Base-by-base conservation (phyloP, 2,888 invertebrate genomes). In the Mimachlamys varia region DNA sequence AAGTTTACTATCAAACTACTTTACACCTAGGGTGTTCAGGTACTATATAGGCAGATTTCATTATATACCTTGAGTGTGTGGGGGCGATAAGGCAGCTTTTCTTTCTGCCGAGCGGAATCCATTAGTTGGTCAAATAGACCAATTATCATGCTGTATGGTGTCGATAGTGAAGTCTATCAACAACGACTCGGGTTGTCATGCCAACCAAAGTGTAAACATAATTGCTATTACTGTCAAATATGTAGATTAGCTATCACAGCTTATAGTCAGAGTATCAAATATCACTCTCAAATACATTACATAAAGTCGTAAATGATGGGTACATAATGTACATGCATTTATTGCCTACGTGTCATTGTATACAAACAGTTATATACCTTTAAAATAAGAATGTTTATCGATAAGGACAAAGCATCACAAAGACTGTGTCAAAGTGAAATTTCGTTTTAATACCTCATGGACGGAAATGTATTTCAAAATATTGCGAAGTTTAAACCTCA, bases 71-170 rank as follows among this genome's bases (percentile, higher is more conserved):
- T 0, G 33, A 33, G 27, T 76, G 15, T 76, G 76, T 33, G 22
- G 10, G 12, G 76, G 10, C 27, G 76, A 33, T 33, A 27, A 33
- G 27, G 13, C 33, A 27, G 19, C 33, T 76, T 33, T 76, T 76
- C 76, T 76, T 27, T 76, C 33, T 76, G 76, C 12, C 27, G 33
- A 27, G 27, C 1, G 76, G 27, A 10, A 76, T 12, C 76, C 76
- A 76, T 76, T 76, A 76, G 33, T 22, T 76, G 76, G 17, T 76
- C 76, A 76, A 76, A 33, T 76, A 76, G 76, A 76, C 33, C 76
- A 76, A 76, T 76, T 58, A 22, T 58, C 58, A n/a, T 7, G 19
- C 58, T 3, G 58, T 58, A n/a, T n/a, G 3, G 10, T 22, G 19
- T 22, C 22, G n/a, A 44, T 44, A 44, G 4, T 44, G 58, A 58